Percentiles rank a stretch among this genome's conserved stretches.
phyloP scores from a whole-genome alignment of 2,888 invertebrate species.

The Pardosa pseudoannulata region DNA sequence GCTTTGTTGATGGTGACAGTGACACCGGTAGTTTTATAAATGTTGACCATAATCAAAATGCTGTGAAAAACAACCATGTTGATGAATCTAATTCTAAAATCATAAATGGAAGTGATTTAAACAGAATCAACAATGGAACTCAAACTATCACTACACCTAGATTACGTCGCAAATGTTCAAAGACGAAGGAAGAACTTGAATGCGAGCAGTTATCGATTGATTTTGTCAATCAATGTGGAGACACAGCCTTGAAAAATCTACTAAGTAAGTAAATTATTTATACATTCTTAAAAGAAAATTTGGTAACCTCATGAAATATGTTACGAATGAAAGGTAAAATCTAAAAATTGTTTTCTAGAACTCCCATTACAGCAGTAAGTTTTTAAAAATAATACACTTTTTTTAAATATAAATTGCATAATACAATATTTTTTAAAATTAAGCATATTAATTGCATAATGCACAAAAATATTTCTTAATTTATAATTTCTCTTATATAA shows the following conservation, averaged over 20 bases:
- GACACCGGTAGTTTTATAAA: conserved; percentile 5
- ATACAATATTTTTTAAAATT: no score
- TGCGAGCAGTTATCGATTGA: conserved; percentile 84
- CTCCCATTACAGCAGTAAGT: no score
- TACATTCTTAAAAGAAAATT: no score
- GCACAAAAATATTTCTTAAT: no score
- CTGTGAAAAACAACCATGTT: conserved; percentile 42
- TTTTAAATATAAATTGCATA: no score
- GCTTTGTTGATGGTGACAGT: conserved; percentile 19
- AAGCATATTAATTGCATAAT: no score
- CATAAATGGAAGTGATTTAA: conserved; percentile 48
- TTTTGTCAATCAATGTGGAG: conserved; percentile 78
- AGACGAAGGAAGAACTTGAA: conserved; percentile 84
- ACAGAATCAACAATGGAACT: conserved; percentile 60
- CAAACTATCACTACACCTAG: conserved; percentile 54
- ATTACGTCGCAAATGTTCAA: conserved; percentile 58
- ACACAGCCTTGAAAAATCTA: conserved; percentile 83
- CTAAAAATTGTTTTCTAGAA: no score
- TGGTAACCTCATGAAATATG: no score
- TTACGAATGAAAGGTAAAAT: no score
- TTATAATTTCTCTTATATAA: no score
- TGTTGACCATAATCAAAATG: conserved; percentile 68
- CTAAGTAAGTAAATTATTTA: conserved; percentile 79
- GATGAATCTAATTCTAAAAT: conserved; percentile 25
- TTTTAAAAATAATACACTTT: no score